Evolutionary conservation across 1,140 invertebrate species (phyloP).

Genomic region (Drosophila burlai): DNA sequence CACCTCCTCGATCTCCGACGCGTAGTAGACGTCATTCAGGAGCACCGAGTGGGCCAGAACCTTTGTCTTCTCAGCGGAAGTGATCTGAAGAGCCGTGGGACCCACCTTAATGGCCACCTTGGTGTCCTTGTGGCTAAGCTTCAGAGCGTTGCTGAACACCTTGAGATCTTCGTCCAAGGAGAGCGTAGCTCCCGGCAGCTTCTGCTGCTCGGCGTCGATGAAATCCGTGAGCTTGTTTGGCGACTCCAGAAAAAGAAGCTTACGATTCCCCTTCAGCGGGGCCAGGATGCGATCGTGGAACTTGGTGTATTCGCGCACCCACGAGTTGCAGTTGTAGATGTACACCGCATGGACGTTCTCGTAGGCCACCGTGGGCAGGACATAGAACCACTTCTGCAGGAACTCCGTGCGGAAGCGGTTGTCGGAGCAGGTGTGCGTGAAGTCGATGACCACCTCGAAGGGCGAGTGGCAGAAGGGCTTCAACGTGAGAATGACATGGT

Average conservation of each 20-base stretch:
- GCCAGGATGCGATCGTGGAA: slow-evolving; percentile 97
- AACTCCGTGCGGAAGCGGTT: slow-evolving; percentile 98
- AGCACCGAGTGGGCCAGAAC: slow-evolving; percentile 96
- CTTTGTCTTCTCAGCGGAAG: slow-evolving; percentile 98
- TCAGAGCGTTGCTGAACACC: slow-evolving; percentile 97
- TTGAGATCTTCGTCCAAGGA: slow-evolving; percentile 98
- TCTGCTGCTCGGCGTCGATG: slow-evolving; percentile 97
- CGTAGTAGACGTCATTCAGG: slow-evolving; percentile 99
- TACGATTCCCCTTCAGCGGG: slow-evolving; percentile 93
- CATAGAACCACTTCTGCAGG: slow-evolving; percentile 98
- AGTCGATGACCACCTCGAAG: slow-evolving; percentile 98
- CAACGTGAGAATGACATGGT: slow-evolving; percentile 98
- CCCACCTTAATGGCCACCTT: slow-evolving; percentile 99
- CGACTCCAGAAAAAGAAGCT: slow-evolving; percentile 96
- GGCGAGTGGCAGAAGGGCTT: slow-evolving; percentile 98
- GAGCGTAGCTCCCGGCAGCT: slow-evolving; percentile 98
- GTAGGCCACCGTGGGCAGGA: slow-evolving; percentile 97
- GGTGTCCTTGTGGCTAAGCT: slow-evolving; percentile 98
- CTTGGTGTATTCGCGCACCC: slow-evolving; percentile 99
- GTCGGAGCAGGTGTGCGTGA: slow-evolving; percentile 96
- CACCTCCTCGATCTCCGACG: slow-evolving; percentile 99
- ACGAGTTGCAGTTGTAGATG: slow-evolving; percentile 99
- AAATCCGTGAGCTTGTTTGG: slow-evolving; percentile 94
- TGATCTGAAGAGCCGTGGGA: slow-evolving; percentile 98
- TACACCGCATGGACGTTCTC: slow-evolving; percentile 97